Evolutionary conservation across 2,888 invertebrate genomes (phyloP), one percentile per base, ranked within the genome.

Genomic region (Gerris lacustris): DNA sequence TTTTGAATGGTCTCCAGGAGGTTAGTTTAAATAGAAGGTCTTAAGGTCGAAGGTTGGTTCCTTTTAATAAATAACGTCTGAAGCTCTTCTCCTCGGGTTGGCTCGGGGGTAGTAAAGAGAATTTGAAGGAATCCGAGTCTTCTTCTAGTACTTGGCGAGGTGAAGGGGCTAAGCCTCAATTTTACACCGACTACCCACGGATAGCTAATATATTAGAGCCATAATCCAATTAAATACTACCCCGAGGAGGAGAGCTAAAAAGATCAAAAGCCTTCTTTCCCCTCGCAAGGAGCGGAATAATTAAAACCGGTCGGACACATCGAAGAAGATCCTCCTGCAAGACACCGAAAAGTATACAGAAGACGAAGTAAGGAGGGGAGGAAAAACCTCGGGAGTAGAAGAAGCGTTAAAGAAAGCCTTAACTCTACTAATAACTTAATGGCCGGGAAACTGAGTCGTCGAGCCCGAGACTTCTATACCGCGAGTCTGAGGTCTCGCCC

Each of bases 381-480:
- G 55, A 15, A 55, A 31, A 31, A 31, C 31, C 31, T 31, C 31
- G 31, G 31, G 31, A 31, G 31, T 31, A 31, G 31, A 31, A 31
- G 31, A 31, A 31, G 31, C 31, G 31, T 31, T 31, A 31, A 31
- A 15, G 55, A 55, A 55, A 55, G 55, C 55, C 15, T 55, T 55
- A 55, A 55, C 55, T 55, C 71, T 73, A 70, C 72, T 75, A 74
- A 75, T 73, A 74, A 75, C 74, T 75, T 75, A 74, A 75, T 75
- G 74, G 74, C 70, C 73, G 73, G 74, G 74, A 74, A 74, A 75
- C 55, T 55, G 55, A 55, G 55, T 55, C 55, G 31, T 31, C 31
- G 31, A 31, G 31, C 31, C 31, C 31, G 31, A 31, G 31, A 31
- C 31, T 31, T 31, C 31, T 31, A 31, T 31, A 31, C 31, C 31